These are phyloP conservation scores for Aphelenchoides fujianensis DNA, from an alignment of 1,140 invertebrate genomes.

Conservation along the genomic window DNA sequence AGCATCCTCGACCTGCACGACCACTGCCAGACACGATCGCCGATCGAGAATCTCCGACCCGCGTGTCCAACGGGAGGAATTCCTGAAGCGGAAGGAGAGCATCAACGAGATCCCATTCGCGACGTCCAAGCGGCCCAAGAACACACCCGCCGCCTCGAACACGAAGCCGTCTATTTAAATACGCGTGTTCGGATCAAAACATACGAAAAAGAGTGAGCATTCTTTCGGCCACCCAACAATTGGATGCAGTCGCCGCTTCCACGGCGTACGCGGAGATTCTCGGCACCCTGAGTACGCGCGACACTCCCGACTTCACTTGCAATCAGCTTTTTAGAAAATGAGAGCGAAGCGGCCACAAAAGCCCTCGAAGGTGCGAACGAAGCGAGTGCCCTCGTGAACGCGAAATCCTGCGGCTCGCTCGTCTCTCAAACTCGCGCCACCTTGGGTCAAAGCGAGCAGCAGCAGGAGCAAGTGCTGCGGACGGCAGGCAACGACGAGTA, in stretches of 20 bases:
- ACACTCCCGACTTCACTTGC: too few species aligned
- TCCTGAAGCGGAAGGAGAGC: constrained; percentile 7
- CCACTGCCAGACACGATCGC: constrained; percentile 35
- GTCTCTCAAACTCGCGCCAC: constrained; percentile 29
- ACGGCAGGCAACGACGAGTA: constrained; percentile 24
- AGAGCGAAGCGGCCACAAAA: constrained; percentile 40
- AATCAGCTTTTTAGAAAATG: constrained; percentile 54
- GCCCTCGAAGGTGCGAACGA: constrained; percentile 33
- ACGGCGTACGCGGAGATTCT: constrained; percentile 58
- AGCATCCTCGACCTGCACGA: constrained; percentile 40
- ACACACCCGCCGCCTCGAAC: constrained; percentile 50
- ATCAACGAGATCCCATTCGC: constrained; percentile 35
- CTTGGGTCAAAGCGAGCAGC: constrained; percentile 15
- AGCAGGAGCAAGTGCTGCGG: constrained; percentile 29
- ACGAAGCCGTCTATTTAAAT: constrained; percentile 37
- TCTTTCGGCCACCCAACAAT: constrained; percentile 31
- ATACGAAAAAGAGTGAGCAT: too few species aligned
- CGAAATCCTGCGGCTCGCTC: constrained; percentile 24
- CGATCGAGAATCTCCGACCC: constrained; percentile 33
- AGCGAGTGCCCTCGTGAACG: constrained; percentile 34
- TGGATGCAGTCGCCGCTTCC: constrained; percentile 51
- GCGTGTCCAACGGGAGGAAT: constrained; percentile 24
- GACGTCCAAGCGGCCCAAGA: constrained; percentile 36
- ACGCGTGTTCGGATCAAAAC: too few species aligned
- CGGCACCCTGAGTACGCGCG: too few species aligned